A percentile compares a stretch with the other conserved stretches of the same genome.
phyloP scores from a whole-genome alignment of 2,113 vertebrate genomes.

The Otis tarda region DNA sequence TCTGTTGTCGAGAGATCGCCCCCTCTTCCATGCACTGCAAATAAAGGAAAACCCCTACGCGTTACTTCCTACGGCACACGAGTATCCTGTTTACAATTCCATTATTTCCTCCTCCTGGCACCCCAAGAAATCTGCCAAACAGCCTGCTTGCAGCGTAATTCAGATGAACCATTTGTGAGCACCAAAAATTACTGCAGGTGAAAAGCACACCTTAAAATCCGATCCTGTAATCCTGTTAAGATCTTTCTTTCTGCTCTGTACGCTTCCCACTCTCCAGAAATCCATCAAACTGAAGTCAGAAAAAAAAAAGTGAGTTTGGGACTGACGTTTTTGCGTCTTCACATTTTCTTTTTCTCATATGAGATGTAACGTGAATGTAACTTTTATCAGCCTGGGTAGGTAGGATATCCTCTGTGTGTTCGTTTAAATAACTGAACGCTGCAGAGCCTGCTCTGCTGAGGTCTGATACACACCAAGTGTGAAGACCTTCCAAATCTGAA shows the following conservation, averaged over 20 bases:
- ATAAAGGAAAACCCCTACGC: background rate
- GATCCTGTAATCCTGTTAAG: background rate
- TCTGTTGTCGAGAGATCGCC: background rate
- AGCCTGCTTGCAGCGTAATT: background rate
- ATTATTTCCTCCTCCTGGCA: background rate
- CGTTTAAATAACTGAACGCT: background rate
- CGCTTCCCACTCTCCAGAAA: accelerated
- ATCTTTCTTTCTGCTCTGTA: background rate
- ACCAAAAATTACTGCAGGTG: background rate
- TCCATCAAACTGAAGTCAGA: background rate
- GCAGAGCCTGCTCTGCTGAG: background rate
- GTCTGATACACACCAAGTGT: background rate
- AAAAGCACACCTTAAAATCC: background rate
- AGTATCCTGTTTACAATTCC: background rate
- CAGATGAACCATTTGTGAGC: background rate
- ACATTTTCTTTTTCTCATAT: background rate
- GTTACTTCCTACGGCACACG: background rate
- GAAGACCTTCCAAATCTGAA: background rate
- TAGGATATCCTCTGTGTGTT: background rate
- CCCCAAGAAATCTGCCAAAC: background rate
- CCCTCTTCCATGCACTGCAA: background rate
- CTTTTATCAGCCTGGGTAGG: background rate
- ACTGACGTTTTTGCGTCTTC: background rate
- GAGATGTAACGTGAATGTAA: background rate
- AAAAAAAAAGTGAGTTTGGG: background rate